These are phyloP conservation scores for Phylloscopus whistleri DNA, from an alignment of 2,113 vertebrate species.

Conservation along the genomic window DNA sequence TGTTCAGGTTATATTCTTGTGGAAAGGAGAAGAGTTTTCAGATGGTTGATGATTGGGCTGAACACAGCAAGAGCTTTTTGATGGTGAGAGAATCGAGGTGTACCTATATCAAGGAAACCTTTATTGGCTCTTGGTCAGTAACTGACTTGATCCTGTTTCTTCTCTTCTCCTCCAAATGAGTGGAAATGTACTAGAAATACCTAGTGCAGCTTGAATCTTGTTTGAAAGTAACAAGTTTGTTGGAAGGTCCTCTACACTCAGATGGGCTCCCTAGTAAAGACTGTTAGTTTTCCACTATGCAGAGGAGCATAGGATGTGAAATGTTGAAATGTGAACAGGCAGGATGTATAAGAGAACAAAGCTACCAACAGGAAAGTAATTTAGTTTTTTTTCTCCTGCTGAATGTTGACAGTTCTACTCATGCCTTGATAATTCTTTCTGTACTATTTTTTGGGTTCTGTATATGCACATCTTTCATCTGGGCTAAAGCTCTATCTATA, in stretches of 20 bases:
- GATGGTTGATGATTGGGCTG: background rate
- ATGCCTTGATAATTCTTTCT: background rate
- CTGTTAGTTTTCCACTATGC: background rate
- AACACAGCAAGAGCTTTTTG: background rate
- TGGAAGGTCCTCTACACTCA: background rate
- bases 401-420: background rate
- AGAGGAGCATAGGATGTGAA: background rate
- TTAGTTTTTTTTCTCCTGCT: background rate
- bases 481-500: background rate
- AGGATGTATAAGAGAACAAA: background rate
- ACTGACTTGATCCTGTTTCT: background rate
- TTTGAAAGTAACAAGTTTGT: background rate
- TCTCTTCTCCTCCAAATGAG: background rate
- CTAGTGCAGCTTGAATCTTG: background rate
- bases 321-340: background rate
- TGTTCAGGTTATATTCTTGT: background rate
- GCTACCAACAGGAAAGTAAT: accelerated
- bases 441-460: background rate
- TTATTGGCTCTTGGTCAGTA: background rate
- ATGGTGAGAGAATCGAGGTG: background rate
- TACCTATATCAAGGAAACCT: background rate
- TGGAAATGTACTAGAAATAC: background rate
- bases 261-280: background rate
- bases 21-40: background rate
- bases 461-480: background rate